Base-by-base conservation (phyloP, 2,888 invertebrate genomes). In the Torymus texanus region DNA sequence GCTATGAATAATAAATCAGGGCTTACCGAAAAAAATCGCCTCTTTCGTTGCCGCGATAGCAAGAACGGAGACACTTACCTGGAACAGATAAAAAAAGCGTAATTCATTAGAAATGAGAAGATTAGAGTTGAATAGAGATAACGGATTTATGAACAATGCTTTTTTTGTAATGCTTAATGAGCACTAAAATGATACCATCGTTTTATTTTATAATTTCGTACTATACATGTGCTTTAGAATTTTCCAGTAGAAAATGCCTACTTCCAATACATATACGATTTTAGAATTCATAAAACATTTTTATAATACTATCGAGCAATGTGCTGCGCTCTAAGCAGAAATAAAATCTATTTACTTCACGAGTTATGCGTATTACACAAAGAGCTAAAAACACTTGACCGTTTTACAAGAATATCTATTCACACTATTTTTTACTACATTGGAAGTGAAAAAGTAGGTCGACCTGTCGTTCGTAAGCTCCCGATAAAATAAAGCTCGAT, bases 1-100 rank as follows among this genome's bases (percentile, higher is more conserved):
- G 24, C 75, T 75, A 75, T 79, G 75, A 79, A 79, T 79, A 75
- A 75, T 75, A 75, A 75, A 75, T 66, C 62, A 56, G 61, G 79
- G 71, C 75, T 79, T 75, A 75, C 61, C 61, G 12, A 65, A 71
- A 79, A 29, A 75, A 59, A 66, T 71, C 51, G 59, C 41, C 55
- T 71, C 63, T 51, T 68, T 67, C 50, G 13, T 8, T 12, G 14
- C 12, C 12, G 29, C 5, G 29, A 21, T 59, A 12, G 41, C 18
- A 10, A 12, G 66, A 12, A 14, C 5, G 8, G 29, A 29, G 29
- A 29, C 11, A 29, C 63, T 73, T 65, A 63, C 73, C 10, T 67
- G 59, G 53, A 63, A 66, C 41, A 41, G 50, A 78, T 67, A 78
- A 58, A 66, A 61, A 2, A 29, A 3, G 29, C 3, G 29, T 10